Base-by-base conservation (phyloP, 2,888 invertebrate species). In the Drosophila colorata region DNA sequence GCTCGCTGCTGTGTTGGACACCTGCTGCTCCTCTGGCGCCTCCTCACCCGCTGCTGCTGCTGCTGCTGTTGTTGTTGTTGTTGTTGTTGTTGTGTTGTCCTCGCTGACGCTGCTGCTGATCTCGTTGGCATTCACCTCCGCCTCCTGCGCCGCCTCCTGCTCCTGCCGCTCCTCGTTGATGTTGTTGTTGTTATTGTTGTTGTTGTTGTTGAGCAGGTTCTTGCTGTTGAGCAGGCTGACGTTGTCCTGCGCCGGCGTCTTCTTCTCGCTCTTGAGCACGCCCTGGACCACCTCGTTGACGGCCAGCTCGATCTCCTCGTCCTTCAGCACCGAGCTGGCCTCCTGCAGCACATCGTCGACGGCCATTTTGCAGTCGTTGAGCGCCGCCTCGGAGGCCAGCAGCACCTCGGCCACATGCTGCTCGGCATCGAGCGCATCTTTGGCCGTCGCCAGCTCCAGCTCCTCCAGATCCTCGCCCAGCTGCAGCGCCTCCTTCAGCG, bases 251-350 rank as follows among this genome's bases (percentile, higher is more conserved):
- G 68, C 13, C 0, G 56, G 44, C 1, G 61, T n/a, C 67, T 90
- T 92, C 81, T 91, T 91, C 65, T 92, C 92, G 43, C 92, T 93
- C 58, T 93, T 93, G n/a, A 91, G 90, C 13, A 93, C 92, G 64
- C 92, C 92, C 84, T 93, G 92, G n/a, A 93, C 93, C 64, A 93
- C 93, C 85, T 94, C 93, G 68, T 93, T 93, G 44, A 93, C 92
- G 9, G 93, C 93, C 83, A 93, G 91, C 74, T 93, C 93, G 52
- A 93, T 93, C 88, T 93, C 94, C 78, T 93, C 93, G 66, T 94
- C 93, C 75, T 93, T 93, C 1, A 93, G 91, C 9, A 93, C 93
- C 0, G 93, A 92, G 0, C 93, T 93, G 0, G 91, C 78, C 57
- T 90, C 84, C 14, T 90, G 82, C 48, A 90, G 47, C 20, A 52